Percentiles rank a stretch among this genome's conserved stretches.
phyloP scores from a whole-genome alignment of 2,888 invertebrate species.

The Tholera decimalis region DNA sequence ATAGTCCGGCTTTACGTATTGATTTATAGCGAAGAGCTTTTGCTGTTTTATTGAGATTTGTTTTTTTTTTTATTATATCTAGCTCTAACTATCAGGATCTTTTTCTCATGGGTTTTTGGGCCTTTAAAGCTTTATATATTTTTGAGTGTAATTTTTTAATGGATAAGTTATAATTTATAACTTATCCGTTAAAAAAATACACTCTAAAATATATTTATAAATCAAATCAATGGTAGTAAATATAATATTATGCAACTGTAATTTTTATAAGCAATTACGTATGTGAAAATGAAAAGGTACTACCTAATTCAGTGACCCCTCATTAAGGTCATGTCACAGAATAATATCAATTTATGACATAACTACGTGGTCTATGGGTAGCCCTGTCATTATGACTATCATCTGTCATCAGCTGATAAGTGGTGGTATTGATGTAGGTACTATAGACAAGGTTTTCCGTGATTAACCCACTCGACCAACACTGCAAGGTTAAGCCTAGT shows the following conservation, averaged over 20 bases:
- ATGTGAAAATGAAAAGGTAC: conserved; percentile 11
- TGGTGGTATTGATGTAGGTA: conserved; percentile 25
- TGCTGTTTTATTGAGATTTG: background rate
- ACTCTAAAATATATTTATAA: too few relatives aligned
- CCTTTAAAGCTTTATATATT: too few relatives aligned
- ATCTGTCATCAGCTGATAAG: conserved; percentile 50
- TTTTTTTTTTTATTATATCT: background rate
- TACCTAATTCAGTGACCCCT: conserved; percentile 46
- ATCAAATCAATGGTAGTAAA: conserved; percentile 1
- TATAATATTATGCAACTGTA: background rate
- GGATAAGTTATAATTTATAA: too few relatives aligned
- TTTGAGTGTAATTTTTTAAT: too few relatives aligned
- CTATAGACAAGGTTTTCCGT: conserved; percentile 55
- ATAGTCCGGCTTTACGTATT: conserved; percentile 33
- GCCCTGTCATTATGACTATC: conserved; percentile 53
- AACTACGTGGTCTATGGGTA: conserved; percentile 47
- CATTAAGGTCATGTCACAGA: conserved; percentile 49
- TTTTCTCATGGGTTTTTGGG: background rate
- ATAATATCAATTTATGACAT: conserved; percentile 43
- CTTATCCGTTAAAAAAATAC: too few relatives aligned
- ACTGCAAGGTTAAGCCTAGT: conserved; percentile 31
- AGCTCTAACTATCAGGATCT: background rate
- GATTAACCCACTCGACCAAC: conserved; percentile 42
- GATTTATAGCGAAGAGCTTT: conserved; percentile 12
- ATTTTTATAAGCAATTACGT: background rate